A percentile compares a stretch with the other conserved stretches of the same genome.
These are phyloP conservation scores for Pelmatolapia mariae DNA, from an alignment of 2,113 vertebrate genomes.

Conservation along the genomic window DNA sequence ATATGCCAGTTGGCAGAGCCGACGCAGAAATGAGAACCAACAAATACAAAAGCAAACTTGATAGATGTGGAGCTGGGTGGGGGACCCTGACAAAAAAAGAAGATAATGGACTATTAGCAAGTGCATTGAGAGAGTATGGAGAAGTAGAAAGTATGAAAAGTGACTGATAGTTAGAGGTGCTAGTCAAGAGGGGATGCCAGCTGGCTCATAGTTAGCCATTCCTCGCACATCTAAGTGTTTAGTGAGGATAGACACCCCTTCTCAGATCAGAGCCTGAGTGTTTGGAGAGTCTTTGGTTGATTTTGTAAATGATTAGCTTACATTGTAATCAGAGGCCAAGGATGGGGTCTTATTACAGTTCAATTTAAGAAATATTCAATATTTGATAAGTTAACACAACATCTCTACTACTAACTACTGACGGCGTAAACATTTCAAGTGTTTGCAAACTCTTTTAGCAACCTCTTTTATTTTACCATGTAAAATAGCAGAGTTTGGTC, in stretches of 20 bases:
- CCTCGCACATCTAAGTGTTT: background rate
- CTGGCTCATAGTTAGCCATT: background rate
- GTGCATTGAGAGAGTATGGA: background rate
- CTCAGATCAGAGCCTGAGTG: background rate
- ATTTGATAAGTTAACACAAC: background rate
- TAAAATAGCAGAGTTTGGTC: background rate
- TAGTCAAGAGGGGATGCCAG: background rate
- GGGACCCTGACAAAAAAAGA: background rate
- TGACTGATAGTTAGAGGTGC: background rate
- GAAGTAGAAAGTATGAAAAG: background rate
- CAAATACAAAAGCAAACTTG: background rate
- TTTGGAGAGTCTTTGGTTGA: background rate
- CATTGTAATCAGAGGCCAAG: background rate
- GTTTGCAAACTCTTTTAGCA: background rate
- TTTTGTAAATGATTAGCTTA: background rate
- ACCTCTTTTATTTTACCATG: background rate
- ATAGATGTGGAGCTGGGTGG: background rate
- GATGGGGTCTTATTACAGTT: background rate
- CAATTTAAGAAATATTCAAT: background rate
- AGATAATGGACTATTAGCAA: background rate
- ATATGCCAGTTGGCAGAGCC: background rate
- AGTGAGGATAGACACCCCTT: background rate
- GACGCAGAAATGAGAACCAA: background rate
- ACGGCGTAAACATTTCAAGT: background rate
- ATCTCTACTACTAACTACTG: background rate